A percentile compares a stretch with the other conserved stretches of the same genome.
phyloP scores from a whole-genome alignment of 30 jellyfish, hydroid and myxozoan species.

The Aurelia coerulea region DNA sequence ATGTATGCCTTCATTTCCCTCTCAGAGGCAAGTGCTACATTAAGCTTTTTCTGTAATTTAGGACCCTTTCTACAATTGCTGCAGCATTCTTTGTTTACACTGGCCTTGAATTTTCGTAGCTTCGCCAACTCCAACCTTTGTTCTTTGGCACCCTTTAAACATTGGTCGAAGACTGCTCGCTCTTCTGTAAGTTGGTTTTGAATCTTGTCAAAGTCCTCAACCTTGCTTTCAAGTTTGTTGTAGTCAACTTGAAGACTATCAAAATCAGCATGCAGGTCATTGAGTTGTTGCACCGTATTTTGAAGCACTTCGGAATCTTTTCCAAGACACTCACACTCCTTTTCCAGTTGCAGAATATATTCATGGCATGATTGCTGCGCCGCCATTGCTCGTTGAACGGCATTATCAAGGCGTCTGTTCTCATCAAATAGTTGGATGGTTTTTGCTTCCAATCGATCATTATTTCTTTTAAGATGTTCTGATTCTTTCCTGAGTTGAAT shows the following conservation, averaged over 20 bases:
- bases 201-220: not conserved
- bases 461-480: not conserved
- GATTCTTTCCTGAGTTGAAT: not conserved
- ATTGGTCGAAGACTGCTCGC: not conserved
- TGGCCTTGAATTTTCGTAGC: not conserved
- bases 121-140: constrained; percentile 33
- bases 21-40: not conserved
- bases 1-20: not conserved
- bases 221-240: not conserved
- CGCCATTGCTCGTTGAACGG: not conserved
- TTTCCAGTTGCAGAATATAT: not conserved
- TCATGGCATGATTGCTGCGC: not conserved
- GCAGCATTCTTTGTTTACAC: not conserved
- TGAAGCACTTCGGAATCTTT: not conserved
- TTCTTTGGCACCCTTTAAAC: constrained; percentile 13
- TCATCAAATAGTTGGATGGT: not conserved
- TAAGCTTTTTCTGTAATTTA: not conserved
- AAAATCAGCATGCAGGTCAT: not conserved
- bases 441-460: not conserved
- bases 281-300: not conserved
- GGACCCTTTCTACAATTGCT: not conserved
- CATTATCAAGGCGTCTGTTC: not conserved
- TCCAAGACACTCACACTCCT: constrained; percentile 1
- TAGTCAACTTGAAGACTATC: not conserved
- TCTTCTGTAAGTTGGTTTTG: not conserved